These are phyloP conservation scores for Mycetomoellerius zeteki DNA, from an alignment of 1,140 invertebrate genomes.

Conservation along the genomic window DNA sequence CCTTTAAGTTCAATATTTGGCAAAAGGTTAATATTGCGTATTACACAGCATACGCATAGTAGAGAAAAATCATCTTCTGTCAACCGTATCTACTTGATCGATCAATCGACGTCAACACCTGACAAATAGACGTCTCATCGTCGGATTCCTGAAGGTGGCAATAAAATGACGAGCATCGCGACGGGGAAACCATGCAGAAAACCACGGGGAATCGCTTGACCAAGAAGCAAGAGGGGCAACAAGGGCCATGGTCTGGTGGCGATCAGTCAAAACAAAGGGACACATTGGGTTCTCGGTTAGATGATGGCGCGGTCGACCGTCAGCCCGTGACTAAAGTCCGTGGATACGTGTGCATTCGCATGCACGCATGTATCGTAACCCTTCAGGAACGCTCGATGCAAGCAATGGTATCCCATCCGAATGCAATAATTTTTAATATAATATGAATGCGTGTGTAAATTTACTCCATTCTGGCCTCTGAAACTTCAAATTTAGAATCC, in stretches of 20 bases:
- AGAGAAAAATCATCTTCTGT: constrained; percentile 19
- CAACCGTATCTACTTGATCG: constrained; percentile 28
- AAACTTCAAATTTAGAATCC: neutral
- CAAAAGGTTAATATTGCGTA: neutral
- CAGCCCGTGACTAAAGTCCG: constrained; percentile 50
- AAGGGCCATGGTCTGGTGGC: constrained; percentile 65
- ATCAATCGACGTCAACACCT: constrained; percentile 24
- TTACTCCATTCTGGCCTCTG: neutral
- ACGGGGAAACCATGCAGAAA: constrained; percentile 43
- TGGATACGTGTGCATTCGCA: constrained; percentile 18
- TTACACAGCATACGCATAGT: neutral
- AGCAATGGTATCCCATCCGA: neutral
- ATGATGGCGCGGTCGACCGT: constrained; percentile 49
- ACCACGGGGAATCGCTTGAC: constrained; percentile 52
- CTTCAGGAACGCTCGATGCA: constrained; percentile 10
- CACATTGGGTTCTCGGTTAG: constrained; percentile 44
- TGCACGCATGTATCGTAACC: neutral
- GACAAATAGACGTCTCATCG: constrained; percentile 53
- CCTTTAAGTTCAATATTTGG: too few species aligned
- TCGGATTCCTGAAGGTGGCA: constrained; percentile 22
- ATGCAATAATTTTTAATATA: constrained; percentile 1
- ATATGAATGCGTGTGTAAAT: neutral
- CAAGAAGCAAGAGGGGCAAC: constrained; percentile 31
- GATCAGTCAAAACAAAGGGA: constrained; percentile 75
- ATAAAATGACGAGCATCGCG: constrained; percentile 31